These are phyloP conservation scores for Smittia sp. DNA, from an alignment of 2,888 invertebrate species.

Conservation along the genomic window DNA sequence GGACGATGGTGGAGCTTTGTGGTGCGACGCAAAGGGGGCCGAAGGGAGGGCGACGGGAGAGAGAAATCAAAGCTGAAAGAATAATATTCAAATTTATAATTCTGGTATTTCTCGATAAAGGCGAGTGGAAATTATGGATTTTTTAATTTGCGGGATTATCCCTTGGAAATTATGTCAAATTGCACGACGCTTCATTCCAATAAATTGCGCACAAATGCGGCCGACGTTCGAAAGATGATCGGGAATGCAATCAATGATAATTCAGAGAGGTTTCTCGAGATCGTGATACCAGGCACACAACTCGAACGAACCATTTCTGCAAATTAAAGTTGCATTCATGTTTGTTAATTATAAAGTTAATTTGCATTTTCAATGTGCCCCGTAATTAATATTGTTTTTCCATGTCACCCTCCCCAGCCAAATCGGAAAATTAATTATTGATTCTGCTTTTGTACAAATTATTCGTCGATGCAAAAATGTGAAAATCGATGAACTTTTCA, in stretches of 20 bases:
- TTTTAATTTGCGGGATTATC: constrained; percentile 32
- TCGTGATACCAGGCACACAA: neutral
- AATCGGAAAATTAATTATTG: constrained; percentile 29
- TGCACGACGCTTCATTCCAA: constrained; percentile 15
- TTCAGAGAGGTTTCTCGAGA: neutral
- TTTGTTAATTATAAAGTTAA: constrained; percentile 27
- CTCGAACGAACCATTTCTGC: neutral
- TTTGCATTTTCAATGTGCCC: constrained; percentile 23
- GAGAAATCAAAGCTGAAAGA: neutral
- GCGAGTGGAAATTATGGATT: constrained; percentile 18
- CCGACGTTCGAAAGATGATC: neutral
- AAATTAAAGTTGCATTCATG: neutral
- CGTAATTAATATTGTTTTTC: constrained; percentile 30
- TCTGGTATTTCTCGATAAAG: neutral
- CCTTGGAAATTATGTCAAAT: constrained; percentile 28
- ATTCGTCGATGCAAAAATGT: neutral
- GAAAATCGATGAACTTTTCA: neutral
- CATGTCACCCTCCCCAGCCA: neutral
- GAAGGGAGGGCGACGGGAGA: neutral
- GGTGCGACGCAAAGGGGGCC: neutral
- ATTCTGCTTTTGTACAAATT: neutral
- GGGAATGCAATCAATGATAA: neutral
- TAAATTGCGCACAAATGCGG: constrained; percentile 13
- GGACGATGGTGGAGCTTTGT: constrained; percentile 4
- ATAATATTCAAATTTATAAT: constrained; percentile 18